These are phyloP conservation scores for Loris lydekkerianus DNA, from an alignment of 2,797 vertebrate genomes.

Conservation along the genomic window DNA sequence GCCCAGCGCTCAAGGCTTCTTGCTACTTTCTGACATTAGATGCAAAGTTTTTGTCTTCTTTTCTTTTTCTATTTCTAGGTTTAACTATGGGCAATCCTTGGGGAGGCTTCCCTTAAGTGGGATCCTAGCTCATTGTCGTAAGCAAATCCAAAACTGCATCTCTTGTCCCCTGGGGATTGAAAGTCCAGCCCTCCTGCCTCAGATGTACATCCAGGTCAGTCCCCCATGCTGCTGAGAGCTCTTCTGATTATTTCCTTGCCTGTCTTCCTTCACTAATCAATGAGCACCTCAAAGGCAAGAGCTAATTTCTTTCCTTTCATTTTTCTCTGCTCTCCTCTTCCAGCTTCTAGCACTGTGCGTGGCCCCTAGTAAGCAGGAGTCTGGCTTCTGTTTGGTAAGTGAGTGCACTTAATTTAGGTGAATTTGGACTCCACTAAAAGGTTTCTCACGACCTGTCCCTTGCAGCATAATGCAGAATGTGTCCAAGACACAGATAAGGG, in stretches of 20 bases:
- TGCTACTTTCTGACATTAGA: background rate
- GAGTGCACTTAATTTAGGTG: slow-evolving; percentile 43
- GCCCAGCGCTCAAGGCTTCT: background rate
- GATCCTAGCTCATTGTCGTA: background rate
- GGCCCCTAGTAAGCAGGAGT: background rate
- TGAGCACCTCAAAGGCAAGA: background rate
- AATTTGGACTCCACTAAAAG: slow-evolving; percentile 47
- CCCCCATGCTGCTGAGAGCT: background rate
- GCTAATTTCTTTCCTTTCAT: too few species aligned
- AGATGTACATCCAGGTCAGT: background rate
- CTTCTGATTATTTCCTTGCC: background rate
- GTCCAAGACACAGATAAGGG: background rate
- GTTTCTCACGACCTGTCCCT: background rate
- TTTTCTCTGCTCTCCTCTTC: background rate
- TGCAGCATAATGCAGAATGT: background rate
- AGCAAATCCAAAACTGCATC: background rate
- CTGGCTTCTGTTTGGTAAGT: background rate
- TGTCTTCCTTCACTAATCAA: background rate
- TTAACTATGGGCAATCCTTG: background rate
- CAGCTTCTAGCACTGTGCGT: background rate
- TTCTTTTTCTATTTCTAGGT: background rate
- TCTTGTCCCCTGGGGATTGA: background rate
- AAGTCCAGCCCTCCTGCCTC: background rate
- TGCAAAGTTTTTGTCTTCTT: background rate
- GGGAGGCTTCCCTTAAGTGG: background rate